Base-by-base conservation (phyloP, 2,888 invertebrate species). In the Toxonevra muliebris region DNA sequence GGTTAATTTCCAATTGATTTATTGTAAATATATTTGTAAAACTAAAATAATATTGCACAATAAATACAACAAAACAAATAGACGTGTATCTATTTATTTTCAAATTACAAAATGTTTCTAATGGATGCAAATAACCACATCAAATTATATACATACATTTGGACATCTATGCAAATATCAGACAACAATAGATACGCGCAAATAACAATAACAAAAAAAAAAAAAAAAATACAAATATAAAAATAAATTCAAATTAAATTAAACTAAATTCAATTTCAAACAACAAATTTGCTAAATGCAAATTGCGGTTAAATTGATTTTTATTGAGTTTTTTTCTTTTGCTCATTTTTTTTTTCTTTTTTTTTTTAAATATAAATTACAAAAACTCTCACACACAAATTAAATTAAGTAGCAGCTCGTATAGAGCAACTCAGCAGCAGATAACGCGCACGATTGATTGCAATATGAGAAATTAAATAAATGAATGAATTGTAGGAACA, bases 241-340 rank as follows among this genome's bases (percentile, higher is more conserved):
- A 57, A 65, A 58, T 50, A 65, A 48, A 57, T 58, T 17, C 17
- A 65, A 65, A 65, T 65, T 20, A n/a, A 48, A 71, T 69, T 20
- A 61, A 77, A 76, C 73, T 70, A 77, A 76, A 4, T 48, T 15
- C 13, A 54, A 54, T 5, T 54, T 15, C 5, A 4, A 15, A 12
- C 15, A 48, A 48, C 11, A n/a, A n/a, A 4, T n/a, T n/a, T 48
- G 48, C 15, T 1, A 13, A 48, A 48, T 48, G 48, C 11, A 48
- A 48, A 48, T 15, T 48, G 10, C 54, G 71, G 77, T 72, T 72
- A 75, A 78, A 79, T 80, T 78, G 71, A 76, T 77, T 79, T 80
- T 72, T 78, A 80, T 78, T 79, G 73, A 76, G 69, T 68, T 69
- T 40, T 71, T 65, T 66, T n/a, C n/a, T n/a, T n/a, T n/a, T n/a